Percentiles rank a stretch among this genome's conserved stretches.
Conservation (phyloP, 1,140 invertebrate species). For the Plutomurus gul region DNA sequence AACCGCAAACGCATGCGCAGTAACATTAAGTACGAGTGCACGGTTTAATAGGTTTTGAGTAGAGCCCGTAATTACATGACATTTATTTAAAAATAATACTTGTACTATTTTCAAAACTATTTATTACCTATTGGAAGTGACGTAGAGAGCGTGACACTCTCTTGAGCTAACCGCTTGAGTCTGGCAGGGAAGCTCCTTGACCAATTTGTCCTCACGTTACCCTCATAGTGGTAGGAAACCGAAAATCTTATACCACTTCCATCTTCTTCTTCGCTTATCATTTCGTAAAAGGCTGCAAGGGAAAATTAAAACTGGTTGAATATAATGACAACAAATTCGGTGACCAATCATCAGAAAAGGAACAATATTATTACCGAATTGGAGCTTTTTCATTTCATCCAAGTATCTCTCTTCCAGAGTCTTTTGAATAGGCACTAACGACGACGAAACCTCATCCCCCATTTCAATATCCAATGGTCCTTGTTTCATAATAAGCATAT, state of each 20-base stretch:
- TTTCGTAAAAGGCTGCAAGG: conserved; percentile 89
- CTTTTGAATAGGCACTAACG: conserved; percentile 61
- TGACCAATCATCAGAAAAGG: not conserved
- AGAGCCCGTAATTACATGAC: no score
- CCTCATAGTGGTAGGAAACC: conserved; percentile 89
- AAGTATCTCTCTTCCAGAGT: conserved; percentile 74
- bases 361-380: conserved; percentile 72
- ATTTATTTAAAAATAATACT: no score
- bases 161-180: conserved; percentile 91
- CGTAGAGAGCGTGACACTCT: conserved; percentile 92
- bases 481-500: conserved; percentile 35
- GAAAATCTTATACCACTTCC: conserved; percentile 78
- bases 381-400: conserved; percentile 81
- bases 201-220: conserved; percentile 81
- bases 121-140: conserved; percentile 87
- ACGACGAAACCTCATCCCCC: conserved; percentile 25
- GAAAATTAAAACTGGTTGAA: conserved; percentile 53
- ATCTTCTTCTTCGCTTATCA: conserved; percentile 78
- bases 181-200: conserved; percentile 76
- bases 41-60: no score
- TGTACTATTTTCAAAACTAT: no score
- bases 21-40: no score
- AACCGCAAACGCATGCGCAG: no score
- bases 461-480: conserved; percentile 44
- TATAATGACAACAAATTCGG: conserved; percentile 10